A percentile compares a stretch with the other conserved stretches of the same genome.
Conservation (phyloP, 1,140 invertebrate genomes). For the Drosophila nikananu region DNA sequence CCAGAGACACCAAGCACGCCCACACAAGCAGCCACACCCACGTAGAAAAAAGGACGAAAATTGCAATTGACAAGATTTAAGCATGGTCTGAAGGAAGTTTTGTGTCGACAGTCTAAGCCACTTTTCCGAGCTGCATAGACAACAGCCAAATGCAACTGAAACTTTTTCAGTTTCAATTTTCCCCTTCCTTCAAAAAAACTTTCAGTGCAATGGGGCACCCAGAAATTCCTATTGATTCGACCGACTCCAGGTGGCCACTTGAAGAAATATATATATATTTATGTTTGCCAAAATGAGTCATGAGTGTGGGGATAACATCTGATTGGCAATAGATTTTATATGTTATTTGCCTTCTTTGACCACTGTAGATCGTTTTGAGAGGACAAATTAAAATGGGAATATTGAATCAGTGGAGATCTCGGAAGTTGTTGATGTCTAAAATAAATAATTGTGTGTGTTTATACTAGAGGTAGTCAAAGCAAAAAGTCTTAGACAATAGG, state of each 20-base stretch:
- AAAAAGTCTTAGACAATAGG: neutral
- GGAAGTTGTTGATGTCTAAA: neutral
- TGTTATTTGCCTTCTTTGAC: too few relatives aligned
- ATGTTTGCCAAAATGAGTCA: conserved; percentile 1
- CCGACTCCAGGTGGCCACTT: conserved; percentile 38
- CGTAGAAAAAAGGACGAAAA: conserved; percentile 31
- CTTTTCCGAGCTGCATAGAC: conserved; percentile 42
- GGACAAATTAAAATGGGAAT: neutral
- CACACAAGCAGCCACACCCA: neutral
- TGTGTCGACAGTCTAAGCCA: conserved; percentile 63
- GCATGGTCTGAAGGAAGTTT: conserved; percentile 60
- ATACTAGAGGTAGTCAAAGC: neutral
- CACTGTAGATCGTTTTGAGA: too few relatives aligned
- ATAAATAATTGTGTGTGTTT: neutral
- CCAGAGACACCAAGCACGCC: conserved; percentile 6
- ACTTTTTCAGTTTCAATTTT: conserved; percentile 31
- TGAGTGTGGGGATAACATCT: neutral
- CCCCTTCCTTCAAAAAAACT: neutral
- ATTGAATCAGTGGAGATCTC: neutral
- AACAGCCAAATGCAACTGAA: conserved; percentile 33
- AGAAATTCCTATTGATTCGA: conserved; percentile 44
- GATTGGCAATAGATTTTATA: conserved; percentile 2
- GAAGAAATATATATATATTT: neutral
- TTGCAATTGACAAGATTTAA: conserved; percentile 62
- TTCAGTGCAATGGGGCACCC: conserved; percentile 13